A percentile compares a stretch with the other conserved stretches of the same genome.
Conservation (phyloP, 2,113 vertebrate species). For the Mormyrus iriodes region DNA sequence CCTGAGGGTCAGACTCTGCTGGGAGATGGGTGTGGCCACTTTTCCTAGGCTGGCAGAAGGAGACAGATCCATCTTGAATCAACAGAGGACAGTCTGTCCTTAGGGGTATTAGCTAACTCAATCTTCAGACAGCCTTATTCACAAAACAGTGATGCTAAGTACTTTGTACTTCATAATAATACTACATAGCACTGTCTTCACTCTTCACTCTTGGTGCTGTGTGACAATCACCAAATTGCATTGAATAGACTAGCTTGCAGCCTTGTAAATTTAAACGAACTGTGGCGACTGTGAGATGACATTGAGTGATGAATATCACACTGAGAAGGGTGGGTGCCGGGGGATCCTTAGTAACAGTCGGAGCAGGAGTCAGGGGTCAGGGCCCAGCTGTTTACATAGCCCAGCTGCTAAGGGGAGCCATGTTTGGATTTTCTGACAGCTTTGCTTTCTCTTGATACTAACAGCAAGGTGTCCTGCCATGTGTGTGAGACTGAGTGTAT, state of each 20-base stretch:
- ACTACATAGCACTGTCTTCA: background rate
- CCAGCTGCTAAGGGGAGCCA: constrained; percentile 52
- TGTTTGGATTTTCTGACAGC: constrained; percentile 62
- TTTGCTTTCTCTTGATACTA: constrained; percentile 15
- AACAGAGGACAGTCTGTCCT: background rate
- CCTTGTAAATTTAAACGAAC: background rate
- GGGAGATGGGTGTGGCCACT: background rate
- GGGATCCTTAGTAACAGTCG: background rate
- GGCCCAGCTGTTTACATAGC: constrained; percentile 62
- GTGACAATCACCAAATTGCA: background rate
- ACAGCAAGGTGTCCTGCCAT: background rate
- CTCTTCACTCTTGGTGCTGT: background rate
- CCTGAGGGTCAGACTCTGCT: background rate
- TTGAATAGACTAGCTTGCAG: background rate
- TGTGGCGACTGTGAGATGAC: background rate
- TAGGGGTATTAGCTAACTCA: background rate
- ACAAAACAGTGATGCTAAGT: background rate
- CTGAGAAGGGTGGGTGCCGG: background rate
- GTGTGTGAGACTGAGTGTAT: constrained; percentile 19
- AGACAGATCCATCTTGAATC: background rate
- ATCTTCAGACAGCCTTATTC: background rate
- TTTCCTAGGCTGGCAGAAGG: background rate
- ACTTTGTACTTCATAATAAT: background rate
- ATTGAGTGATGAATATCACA: background rate
- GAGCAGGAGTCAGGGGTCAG: constrained; percentile 42